Conservation (phyloP, 2,113 vertebrate genomes). For the Azemiops feae region DNA sequence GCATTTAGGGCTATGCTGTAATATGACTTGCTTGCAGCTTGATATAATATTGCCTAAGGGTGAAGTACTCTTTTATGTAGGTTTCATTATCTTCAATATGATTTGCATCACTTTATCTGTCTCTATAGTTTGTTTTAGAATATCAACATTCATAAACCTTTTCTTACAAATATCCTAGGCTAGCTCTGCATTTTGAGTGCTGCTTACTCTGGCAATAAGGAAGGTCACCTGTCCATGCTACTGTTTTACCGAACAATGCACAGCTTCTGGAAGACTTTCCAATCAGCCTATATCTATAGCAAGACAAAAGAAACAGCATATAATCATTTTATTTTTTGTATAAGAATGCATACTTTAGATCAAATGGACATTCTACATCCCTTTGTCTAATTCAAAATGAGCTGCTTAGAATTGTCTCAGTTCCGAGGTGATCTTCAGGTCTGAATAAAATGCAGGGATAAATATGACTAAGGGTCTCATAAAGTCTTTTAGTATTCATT, state of each 20-base stretch:
- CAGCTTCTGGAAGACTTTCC: conserved; percentile 44
- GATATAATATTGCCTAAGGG: neutral
- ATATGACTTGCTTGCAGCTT: neutral
- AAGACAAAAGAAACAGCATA: neutral
- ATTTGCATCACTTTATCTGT: neutral
- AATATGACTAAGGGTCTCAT: neutral
- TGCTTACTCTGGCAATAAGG: conserved; percentile 58
- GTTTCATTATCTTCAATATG: neutral
- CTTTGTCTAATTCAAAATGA: neutral
- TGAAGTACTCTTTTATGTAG: neutral
- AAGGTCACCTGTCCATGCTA: neutral
- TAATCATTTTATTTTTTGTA: neutral
- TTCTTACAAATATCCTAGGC: neutral
- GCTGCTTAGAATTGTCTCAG: neutral
- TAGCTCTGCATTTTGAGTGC: neutral
- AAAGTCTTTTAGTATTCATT: neutral
- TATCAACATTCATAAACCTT: neutral
- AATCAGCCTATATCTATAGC: conserved; percentile 52
- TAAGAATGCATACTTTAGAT: neutral
- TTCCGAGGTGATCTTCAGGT: neutral
- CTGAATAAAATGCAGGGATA: neutral
- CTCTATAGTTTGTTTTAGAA: neutral
- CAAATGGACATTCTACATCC: neutral
- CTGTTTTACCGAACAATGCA: fast-evolving
- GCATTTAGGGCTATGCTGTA: neutral